Percentiles rank a stretch among this genome's conserved stretches.
phyloP scores from a whole-genome alignment of 2,113 vertebrate species.

The Camelus dromedarius region DNA sequence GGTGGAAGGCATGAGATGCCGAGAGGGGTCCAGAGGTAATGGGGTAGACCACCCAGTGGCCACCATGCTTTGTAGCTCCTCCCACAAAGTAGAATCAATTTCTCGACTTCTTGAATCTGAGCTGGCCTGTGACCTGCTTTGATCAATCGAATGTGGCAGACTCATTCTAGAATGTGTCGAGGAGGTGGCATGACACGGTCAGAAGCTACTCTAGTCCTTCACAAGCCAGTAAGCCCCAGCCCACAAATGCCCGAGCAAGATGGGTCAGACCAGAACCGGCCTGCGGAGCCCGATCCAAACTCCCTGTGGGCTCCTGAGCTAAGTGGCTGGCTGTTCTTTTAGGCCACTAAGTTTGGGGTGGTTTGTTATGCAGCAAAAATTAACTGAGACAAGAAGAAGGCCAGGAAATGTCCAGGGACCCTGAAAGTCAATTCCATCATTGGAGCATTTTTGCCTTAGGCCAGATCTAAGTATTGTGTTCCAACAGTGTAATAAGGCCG shows the following conservation, averaged over 20 bases:
- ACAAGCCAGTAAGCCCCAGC: not conserved
- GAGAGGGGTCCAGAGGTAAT: fast-evolving
- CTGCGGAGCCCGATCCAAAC: not conserved
- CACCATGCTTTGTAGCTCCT: not conserved
- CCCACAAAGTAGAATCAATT: not conserved
- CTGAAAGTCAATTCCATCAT: not conserved
- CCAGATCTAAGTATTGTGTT: not conserved
- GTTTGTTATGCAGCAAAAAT: not conserved
- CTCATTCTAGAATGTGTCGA: not conserved
- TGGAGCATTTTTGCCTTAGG: not conserved
- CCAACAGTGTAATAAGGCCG: not conserved
- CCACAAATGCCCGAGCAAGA: not conserved
- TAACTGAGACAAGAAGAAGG: not conserved
- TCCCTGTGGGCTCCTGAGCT: not conserved
- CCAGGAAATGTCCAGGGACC: not conserved
- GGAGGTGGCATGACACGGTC: not conserved
- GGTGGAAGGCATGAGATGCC: not conserved
- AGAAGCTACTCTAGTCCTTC: not conserved
- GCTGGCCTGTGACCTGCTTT: not conserved
- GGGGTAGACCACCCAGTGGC: not conserved
- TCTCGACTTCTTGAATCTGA: not conserved
- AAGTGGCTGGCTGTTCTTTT: not conserved
- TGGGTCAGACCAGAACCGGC: not conserved
- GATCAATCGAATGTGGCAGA: not conserved
- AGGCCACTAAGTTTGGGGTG: not conserved